phyloP scores from a whole-genome alignment of 2,797 vertebrate species.

The Kryptolebias ocellatus region DNA sequence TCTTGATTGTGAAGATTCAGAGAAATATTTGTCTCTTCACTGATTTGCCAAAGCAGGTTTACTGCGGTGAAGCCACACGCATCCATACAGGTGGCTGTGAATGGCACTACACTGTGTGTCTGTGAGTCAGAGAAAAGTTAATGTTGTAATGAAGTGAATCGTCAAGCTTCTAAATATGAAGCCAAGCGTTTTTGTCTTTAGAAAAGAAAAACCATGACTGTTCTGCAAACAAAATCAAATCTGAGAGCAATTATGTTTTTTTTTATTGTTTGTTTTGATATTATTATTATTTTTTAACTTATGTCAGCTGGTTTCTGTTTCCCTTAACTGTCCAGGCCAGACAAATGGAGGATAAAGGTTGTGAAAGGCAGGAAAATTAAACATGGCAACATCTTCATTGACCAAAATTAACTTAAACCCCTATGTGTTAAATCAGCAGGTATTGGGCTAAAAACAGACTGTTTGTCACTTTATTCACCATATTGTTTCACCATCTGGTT shows the following conservation, averaged over 20 bases:
- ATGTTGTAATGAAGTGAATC: too few species aligned
- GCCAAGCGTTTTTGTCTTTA: too few species aligned
- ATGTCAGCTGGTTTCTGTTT: conserved; percentile 2
- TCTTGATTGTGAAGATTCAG: conserved; percentile 20
- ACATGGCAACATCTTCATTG: not conserved
- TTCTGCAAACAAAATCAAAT: too few species aligned
- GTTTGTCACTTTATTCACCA: conserved; percentile 2
- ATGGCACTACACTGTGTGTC: not conserved
- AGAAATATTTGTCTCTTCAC: not conserved
- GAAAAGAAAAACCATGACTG: too few species aligned
- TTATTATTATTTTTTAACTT: too few species aligned
- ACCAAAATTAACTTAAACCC: not conserved
- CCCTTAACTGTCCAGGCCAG: not conserved
- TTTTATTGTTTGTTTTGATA: too few species aligned
- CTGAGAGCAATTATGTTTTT: too few species aligned
- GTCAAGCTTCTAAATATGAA: too few species aligned
- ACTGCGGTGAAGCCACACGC: not conserved
- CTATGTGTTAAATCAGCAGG: conserved; percentile 19
- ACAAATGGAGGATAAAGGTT: not conserved
- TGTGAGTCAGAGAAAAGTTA: too few species aligned
- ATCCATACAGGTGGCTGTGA: not conserved
- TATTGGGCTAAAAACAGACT: not conserved
- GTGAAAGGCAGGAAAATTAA: not conserved
- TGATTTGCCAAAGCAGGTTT: conserved; percentile 18
- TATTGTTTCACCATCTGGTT: conserved; percentile 5